These are phyloP conservation scores for Drosophila buzzatii DNA, from an alignment of 2,888 invertebrate genomes.

Conservation along the genomic window DNA sequence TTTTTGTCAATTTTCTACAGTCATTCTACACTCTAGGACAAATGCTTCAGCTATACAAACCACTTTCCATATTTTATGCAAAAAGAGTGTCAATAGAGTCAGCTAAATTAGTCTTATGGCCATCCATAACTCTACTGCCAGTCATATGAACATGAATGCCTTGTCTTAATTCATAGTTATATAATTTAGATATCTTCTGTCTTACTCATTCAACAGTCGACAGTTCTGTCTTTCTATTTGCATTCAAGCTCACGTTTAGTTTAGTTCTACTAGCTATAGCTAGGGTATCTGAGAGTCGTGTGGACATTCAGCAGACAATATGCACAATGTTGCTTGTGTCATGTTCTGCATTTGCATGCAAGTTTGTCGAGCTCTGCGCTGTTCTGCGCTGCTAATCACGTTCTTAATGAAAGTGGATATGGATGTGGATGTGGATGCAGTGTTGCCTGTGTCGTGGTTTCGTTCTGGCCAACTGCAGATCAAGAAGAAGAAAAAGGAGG, in stretches of 20 bases:
- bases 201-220: too few species aligned
- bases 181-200: too few species aligned
- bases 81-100: too few species aligned
- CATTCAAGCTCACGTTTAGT: background rate
- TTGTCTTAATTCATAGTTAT: background rate
- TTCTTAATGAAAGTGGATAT: conserved; percentile 79
- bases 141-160: too few species aligned
- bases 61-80: too few species aligned
- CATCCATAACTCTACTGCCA: background rate
- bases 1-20: too few species aligned
- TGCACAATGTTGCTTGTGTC: conserved; percentile 15
- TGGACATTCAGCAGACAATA: background rate
- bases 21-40: too few species aligned
- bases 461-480: conserved; percentile 43
- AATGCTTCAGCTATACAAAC: too few species aligned
- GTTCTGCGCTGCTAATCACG: conserved; percentile 76
- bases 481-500: background rate
- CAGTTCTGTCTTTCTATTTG: background rate
- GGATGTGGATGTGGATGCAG: conserved; percentile 8
- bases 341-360: conserved; percentile 71
- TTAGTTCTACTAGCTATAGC: background rate
- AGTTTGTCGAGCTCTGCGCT: conserved; percentile 42
- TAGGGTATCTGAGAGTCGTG: conserved; percentile 28
- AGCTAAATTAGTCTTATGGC: background rate
- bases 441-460: conserved; percentile 47